Conservation (phyloP, 2,888 invertebrate genomes). For the Meliscaeva auricollis region DNA sequence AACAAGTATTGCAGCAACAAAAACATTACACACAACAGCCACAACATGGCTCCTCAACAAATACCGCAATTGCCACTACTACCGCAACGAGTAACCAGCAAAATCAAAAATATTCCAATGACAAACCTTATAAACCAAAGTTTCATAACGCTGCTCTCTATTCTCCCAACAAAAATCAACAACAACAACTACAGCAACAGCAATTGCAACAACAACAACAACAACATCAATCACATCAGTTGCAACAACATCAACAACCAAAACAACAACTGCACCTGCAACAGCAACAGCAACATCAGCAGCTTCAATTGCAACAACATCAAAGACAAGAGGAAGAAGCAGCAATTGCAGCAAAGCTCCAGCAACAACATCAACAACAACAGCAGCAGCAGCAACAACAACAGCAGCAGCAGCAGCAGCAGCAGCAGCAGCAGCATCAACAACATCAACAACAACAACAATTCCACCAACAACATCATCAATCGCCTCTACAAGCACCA, state of each 20-base stretch:
- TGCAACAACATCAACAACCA: slow-evolving; percentile 42
- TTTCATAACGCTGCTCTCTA: slow-evolving; percentile 88
- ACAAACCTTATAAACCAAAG: slow-evolving; percentile 90
- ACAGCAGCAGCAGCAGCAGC: slow-evolving; percentile 64
- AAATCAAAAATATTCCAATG: slow-evolving; percentile 83
- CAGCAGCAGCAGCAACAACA: slow-evolving; percentile 62
- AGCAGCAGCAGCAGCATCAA: slow-evolving; percentile 51
- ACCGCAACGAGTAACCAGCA: slow-evolving; percentile 59
- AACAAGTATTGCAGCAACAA: slow-evolving; percentile 50
- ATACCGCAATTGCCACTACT: slow-evolving; percentile 5
- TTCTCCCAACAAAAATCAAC: slow-evolving; percentile 70
- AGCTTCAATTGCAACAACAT: slow-evolving; percentile 71
- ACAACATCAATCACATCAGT: slow-evolving; percentile 38
- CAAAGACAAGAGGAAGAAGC: slow-evolving; percentile 17
- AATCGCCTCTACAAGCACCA: slow-evolving; percentile 22
- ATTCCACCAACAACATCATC: slow-evolving; percentile 44
- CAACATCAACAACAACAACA: slow-evolving; percentile 63
- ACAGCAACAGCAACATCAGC: slow-evolving; percentile 78
- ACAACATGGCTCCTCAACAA: slow-evolving; percentile 69
- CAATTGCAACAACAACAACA: slow-evolving; percentile 75
- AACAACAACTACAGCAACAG: slow-evolving; percentile 61
- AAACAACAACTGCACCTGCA: slow-evolving; percentile 63
- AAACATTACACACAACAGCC: slow-evolving; percentile 61
- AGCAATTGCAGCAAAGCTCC: slow-evolving; percentile 50
- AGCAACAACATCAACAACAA: slow-evolving; percentile 61